Conservation (phyloP, 2,113 vertebrate genomes). For the Thamnophis sirtalis region DNA sequence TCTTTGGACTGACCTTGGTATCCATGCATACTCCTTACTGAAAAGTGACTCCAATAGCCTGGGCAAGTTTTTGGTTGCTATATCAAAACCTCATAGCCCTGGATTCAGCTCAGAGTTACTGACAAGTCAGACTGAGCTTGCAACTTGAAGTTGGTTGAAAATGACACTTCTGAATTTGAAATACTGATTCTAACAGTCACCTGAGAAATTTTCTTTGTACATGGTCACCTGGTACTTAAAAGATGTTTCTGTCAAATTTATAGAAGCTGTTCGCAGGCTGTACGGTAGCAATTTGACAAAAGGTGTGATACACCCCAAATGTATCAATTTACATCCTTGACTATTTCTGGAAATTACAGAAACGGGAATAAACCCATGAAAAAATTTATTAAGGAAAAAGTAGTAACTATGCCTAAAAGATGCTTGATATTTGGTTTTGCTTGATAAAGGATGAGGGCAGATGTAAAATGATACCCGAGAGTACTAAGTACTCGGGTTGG, state of each 20-base stretch:
- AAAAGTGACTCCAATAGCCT: not conserved
- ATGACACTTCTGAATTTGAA: not conserved
- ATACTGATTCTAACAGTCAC: not conserved
- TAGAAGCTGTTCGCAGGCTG: not conserved
- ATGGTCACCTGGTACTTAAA: not conserved
- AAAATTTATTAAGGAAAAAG: not conserved
- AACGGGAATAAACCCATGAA: not conserved
- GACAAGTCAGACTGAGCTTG: not conserved
- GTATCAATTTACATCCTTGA: not conserved
- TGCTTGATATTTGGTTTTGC: not conserved
- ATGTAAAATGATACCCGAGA: not conserved
- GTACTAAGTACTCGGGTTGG: not conserved
- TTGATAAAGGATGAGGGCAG: not conserved
- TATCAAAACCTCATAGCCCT: not conserved
- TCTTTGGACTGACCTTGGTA: not conserved
- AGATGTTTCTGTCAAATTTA: not conserved
- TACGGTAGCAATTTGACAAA: not conserved
- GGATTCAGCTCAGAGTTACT: not conserved
- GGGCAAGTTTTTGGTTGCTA: not conserved
- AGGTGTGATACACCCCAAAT: not conserved
- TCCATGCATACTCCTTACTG: not conserved
- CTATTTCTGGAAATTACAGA: not conserved
- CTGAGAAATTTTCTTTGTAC: not conserved
- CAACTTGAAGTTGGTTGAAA: not conserved
- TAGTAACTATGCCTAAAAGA: not conserved